Base-by-base conservation (phyloP, 2,888 invertebrate genomes). In the Drosophila affinis region DNA sequence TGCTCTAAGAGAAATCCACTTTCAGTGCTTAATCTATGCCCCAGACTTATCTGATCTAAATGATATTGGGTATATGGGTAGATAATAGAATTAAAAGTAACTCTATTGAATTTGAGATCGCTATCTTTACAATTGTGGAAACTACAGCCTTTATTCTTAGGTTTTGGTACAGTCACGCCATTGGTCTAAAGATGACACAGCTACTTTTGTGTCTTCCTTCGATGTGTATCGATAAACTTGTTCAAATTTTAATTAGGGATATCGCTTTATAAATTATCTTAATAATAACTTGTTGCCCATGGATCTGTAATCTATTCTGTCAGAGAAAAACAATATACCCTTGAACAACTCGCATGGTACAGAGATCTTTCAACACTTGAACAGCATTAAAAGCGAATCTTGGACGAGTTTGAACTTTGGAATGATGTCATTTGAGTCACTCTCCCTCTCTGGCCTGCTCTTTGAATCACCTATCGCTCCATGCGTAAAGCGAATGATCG, bases 391-490 rank as follows among this genome's bases (percentile, higher is more conserved):
- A 39, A 58, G 27, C 32, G 5, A n/a, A 32, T 39, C 54, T 59
- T 44, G 18, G 49, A 12, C 27, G 46, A 53, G 55, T n/a, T 59
- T 77, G 81, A 69, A 78, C 78, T 79, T 79, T 78, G 76, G 73
- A 78, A 73, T 75, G 72, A 76, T 75, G 76, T 79, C 78, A 76
- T 63, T 59, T 44, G 54, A 62, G 52, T 49, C 59, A 59, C 53
- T 45, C 34, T 14, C 53, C 29, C 49, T 44, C 46, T 57, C 48
- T 32, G 4, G 24, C 18, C 17, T 48, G 12, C n/a, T 53, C 53
- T 7, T 3, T 39, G 44, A 48, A 45, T 49, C 64, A 63, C 44
- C 54, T 49, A 63, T 47, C 52, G 62, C 57, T 57, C 51, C 2
- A 24, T 45, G 17, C 14, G 17, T 60, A 5, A 10, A 24, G 49